A percentile compares a stretch with the other conserved stretches of the same genome.
Evolutionary conservation across 2,113 vertebrate species (phyloP).

Genomic region (Eudorcas thomsonii): DNA sequence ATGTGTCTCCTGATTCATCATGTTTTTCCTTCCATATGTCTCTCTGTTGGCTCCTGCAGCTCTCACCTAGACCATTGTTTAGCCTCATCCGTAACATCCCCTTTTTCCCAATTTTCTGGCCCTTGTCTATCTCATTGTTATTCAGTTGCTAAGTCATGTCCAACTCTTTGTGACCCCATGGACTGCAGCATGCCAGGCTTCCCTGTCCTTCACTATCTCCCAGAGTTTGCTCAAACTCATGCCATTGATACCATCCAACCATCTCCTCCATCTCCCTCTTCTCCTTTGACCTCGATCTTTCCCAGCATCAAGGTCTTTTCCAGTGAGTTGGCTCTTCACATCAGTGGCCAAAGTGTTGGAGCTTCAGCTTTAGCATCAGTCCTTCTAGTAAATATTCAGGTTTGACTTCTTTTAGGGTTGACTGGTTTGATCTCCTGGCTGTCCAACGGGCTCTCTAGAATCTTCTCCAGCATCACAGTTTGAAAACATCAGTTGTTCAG

Average conservation of each 20-base stretch:
- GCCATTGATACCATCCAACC: neutral
- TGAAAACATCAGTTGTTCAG: neutral
- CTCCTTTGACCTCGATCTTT: neutral
- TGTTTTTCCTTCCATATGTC: neutral
- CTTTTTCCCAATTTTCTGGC: neutral
- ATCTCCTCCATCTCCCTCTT: neutral
- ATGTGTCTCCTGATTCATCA: neutral
- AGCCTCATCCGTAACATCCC: neutral
- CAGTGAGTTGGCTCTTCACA: neutral
- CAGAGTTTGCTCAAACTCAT: neutral
- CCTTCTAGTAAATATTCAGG: neutral
- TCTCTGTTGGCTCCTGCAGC: neutral
- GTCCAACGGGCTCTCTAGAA: neutral
- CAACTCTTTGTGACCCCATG: neutral
- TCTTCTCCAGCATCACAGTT: neutral
- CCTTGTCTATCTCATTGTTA: neutral
- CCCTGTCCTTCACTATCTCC: neutral
- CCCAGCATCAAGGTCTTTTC: neutral
- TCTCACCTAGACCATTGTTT: neutral
- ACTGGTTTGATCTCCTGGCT: neutral
- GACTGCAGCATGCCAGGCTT: rapidly evolving
- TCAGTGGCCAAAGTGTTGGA: neutral
- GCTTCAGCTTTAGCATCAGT: neutral
- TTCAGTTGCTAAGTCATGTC: neutral
- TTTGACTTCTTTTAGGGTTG: neutral